A percentile compares a stretch with the other conserved stretches of the same genome.
Conservation (phyloP, 2,797 vertebrate species). For the Chaenodraco wilsoni region DNA sequence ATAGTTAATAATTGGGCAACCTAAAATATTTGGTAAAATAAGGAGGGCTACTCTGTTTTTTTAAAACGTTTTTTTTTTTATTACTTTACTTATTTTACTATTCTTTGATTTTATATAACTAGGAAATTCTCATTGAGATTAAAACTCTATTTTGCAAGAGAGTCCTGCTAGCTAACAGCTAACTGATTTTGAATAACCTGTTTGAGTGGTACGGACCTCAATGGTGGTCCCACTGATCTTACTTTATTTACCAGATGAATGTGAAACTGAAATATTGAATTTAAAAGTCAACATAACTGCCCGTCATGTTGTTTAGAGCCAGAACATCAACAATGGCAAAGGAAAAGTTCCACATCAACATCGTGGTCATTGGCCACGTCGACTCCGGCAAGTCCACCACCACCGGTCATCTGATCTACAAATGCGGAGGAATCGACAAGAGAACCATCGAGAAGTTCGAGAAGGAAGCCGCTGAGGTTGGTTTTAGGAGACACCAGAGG, state of each 20-base stretch:
- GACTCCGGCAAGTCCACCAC: slow-evolving; percentile 88
- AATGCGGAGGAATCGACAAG: slow-evolving; percentile 87
- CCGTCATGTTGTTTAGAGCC: not conserved
- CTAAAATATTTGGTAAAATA: no score
- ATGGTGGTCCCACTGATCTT: not conserved
- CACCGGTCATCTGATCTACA: slow-evolving; percentile 82
- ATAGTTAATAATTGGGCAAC: no score
- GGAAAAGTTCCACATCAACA: slow-evolving; percentile 87
- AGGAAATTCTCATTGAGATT: no score
- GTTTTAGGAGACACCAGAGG: slow-evolving; percentile 13
- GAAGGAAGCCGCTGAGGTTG: slow-evolving; percentile 87
- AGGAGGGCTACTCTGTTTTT: no score
- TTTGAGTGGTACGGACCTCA: no score
- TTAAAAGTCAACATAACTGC: not conserved
- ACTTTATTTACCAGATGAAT: not conserved
- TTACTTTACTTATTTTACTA: no score
- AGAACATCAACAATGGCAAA: slow-evolving; percentile 78
- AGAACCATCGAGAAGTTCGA: slow-evolving; percentile 88
- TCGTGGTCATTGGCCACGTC: slow-evolving; percentile 89
- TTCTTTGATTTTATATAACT: no score
- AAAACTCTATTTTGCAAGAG: no score
- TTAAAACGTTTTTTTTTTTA: no score
- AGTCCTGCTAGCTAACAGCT: no score
- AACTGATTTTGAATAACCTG: no score
- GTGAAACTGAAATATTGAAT: no score